These are phyloP conservation scores for Clarias batrachus DNA, from an alignment of 2,113 vertebrate genomes.

Conservation along the genomic window DNA sequence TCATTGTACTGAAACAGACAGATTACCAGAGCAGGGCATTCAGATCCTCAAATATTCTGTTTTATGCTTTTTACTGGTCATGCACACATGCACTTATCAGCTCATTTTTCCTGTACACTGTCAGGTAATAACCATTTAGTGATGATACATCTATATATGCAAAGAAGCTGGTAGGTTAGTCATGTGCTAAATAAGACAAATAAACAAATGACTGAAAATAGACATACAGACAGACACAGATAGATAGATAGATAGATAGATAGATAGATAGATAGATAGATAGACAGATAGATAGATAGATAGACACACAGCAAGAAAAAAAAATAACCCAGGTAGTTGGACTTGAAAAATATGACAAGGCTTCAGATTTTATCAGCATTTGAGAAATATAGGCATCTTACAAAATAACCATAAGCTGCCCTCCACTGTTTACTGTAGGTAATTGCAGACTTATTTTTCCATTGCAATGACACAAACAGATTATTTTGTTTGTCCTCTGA, in stretches of 20 bases:
- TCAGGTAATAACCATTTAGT: not conserved
- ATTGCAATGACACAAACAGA: not conserved
- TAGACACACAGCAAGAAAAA: no score
- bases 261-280: no score
- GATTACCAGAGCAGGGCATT: slow-evolving; percentile 48
- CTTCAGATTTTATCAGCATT: not conserved
- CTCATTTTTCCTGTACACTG: not conserved
- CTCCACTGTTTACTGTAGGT: not conserved
- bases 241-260: no score
- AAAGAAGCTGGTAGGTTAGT: not conserved
- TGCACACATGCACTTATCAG: not conserved
- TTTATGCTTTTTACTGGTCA: not conserved
- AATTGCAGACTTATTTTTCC: not conserved
- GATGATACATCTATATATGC: not conserved
- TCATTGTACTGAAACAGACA: slow-evolving; percentile 50
- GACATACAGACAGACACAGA: no score
- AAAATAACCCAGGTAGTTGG: not conserved
- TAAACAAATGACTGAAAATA: not conserved
- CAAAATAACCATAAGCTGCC: not conserved
- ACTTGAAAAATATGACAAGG: not conserved
- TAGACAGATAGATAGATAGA: no score
- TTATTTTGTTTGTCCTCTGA: not conserved
- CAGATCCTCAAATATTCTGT: slow-evolving; percentile 4
- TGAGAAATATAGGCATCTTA: not conserved
- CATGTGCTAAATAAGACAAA: not conserved